Evolutionary conservation across 2,113 vertebrate species (phyloP), one percentile per base, ranked within the genome.

Genomic region (Brachirus orientalis): DNA sequence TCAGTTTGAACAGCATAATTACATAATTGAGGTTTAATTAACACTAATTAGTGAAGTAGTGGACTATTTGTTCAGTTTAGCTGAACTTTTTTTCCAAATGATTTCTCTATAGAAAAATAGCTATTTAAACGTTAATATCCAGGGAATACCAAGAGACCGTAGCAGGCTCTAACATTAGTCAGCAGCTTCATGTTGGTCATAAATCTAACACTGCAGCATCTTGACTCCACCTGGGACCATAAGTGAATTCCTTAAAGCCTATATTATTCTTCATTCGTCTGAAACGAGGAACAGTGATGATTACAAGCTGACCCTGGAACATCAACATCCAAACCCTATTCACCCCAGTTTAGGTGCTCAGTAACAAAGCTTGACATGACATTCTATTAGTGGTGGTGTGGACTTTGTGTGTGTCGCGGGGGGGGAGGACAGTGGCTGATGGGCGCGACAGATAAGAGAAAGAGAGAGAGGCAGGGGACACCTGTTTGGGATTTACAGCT

Each of bases 401-500:
- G 37, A 8, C 4, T 38, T 12, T 18, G 17, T 18, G 18, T 10
- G 43, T 16, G 43, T 43, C 8, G 37, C 8, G 37, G 4, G 37
- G 28, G 4, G 37, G 8, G 37, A 38, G 37, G 37, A 38, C 72
- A 75, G 57, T 79, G 79, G 69, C 69, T 75, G 87, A 88, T 66
- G 84, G 69, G 77, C 81, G 81, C 85, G 82, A 86, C 84, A 47
- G 77, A 80, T 17, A 62, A 52, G 65, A 83, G 83, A 69, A 55
- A 75, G 63, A 67, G 63, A 53, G 75, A 53, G 78, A 78, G 83
- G 84, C 74, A 48, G 52, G 77, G 63, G 78, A 78, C 40, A 69
- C 62, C 64, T 82, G 80, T 85, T 82, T 75, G 79, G 82, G 90
- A 90, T 90, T 91, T 89, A 87, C 75, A 85, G 70, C 79, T 1